phyloP scores from a whole-genome alignment of 2,113 vertebrate species.

The Riparia riparia region DNA sequence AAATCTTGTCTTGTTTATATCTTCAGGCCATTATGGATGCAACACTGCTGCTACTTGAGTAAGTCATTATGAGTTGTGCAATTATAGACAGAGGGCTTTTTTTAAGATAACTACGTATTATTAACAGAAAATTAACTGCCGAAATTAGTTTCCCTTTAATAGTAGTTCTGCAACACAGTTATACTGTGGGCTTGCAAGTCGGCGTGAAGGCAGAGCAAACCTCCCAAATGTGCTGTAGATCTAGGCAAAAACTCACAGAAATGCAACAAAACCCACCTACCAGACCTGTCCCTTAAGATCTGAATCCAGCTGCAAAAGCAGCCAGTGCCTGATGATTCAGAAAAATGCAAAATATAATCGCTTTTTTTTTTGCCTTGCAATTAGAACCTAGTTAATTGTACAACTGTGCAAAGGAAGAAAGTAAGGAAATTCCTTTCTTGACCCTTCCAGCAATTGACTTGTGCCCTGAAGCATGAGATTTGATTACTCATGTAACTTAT shows the following conservation, averaged over 20 bases:
- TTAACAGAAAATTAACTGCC: not conserved
- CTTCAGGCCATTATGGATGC: not conserved
- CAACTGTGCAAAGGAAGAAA: constrained; percentile 37
- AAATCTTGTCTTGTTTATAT: not conserved
- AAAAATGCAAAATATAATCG: not conserved
- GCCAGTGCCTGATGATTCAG: not conserved
- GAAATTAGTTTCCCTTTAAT: not conserved
- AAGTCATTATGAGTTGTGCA: not conserved
- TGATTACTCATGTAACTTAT: constrained; percentile 51
- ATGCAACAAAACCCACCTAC: not conserved
- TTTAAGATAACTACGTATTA: not conserved
- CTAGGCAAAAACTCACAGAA: not conserved
- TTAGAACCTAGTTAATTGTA: constrained; percentile 41
- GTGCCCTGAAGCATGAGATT: constrained; percentile 49
- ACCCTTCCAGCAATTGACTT: constrained; percentile 65
- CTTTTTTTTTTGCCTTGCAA: not conserved
- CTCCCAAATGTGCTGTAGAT: not conserved
- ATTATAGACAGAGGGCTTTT: not conserved
- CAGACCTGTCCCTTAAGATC: not conserved
- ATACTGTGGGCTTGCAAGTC: not conserved
- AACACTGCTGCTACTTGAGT: not conserved
- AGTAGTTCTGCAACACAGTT: not conserved
- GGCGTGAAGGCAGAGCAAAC: not conserved
- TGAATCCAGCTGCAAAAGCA: not conserved
- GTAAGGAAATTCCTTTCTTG: constrained; percentile 58